Evolutionary conservation across 2,113 vertebrate species (phyloP).

Genomic region (Leptosomus discolor): DNA sequence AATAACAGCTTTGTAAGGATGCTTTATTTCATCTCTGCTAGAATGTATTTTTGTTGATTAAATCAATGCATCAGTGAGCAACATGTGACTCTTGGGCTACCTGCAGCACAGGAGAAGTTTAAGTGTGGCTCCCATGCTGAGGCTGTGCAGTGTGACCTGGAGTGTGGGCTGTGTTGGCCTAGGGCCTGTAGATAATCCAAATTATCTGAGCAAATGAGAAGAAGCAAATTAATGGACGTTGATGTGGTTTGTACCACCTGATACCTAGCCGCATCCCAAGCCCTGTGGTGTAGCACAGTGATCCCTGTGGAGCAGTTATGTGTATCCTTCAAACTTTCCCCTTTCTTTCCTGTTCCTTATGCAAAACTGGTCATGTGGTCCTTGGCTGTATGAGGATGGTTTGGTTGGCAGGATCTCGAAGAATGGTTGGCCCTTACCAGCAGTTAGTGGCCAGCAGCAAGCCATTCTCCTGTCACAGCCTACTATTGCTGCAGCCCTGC

Average conservation of each 20-base stretch:
- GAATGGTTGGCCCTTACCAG: background rate
- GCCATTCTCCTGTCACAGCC: background rate
- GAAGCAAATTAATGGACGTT: background rate
- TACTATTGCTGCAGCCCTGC: background rate
- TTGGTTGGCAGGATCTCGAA: background rate
- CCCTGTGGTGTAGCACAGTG: background rate
- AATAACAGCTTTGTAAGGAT: background rate
- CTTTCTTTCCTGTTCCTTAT: background rate
- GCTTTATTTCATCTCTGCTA: background rate
- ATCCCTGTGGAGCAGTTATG: background rate
- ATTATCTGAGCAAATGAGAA: background rate
- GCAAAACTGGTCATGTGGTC: background rate
- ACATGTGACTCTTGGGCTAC: background rate
- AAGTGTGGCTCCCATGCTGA: background rate
- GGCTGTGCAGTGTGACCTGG: background rate
- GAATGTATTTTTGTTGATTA: background rate
- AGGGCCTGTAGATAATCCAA: background rate
- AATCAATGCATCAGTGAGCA: background rate
- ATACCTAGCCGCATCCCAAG: background rate
- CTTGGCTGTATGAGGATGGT: background rate
- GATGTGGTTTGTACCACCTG: background rate
- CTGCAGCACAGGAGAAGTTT: background rate
- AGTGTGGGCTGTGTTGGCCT: background rate
- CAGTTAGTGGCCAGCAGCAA: background rate
- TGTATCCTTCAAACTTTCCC: background rate